Percentiles rank a stretch among this genome's conserved stretches.
These are phyloP conservation scores for Athalia cordata DNA, from an alignment of 2,888 invertebrate species.

Conservation along the genomic window DNA sequence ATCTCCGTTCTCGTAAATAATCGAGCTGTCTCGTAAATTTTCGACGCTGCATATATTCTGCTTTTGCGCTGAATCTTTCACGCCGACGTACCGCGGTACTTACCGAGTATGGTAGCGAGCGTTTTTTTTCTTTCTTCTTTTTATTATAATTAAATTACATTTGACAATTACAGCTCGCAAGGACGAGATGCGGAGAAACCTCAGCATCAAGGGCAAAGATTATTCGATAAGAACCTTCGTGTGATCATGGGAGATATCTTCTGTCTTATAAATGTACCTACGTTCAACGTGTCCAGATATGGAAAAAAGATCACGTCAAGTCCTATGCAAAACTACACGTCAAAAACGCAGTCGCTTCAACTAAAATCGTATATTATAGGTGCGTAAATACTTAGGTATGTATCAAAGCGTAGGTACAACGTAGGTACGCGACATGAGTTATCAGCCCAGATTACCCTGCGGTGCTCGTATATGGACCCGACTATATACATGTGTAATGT, in stretches of 20 bases:
- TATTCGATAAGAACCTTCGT: slow-evolving; percentile 16
- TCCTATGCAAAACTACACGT: too few relatives aligned
- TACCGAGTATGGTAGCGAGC: too few relatives aligned
- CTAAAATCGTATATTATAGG: too few relatives aligned
- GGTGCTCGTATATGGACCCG: slow-evolving; percentile 42
- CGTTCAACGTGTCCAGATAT: too few relatives aligned
- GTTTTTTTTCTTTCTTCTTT: not conserved
- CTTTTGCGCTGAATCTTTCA: not conserved
- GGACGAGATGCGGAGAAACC: slow-evolving; percentile 4
- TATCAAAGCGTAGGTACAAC: not conserved
- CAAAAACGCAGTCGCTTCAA: too few relatives aligned
- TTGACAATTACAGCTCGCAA: slow-evolving; percentile 4
- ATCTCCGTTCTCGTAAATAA: slow-evolving; percentile 30
- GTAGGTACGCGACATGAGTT: slow-evolving; percentile 40
- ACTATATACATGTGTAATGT: slow-evolving; percentile 27
- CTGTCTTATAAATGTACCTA: not conserved
- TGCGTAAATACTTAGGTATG: not conserved
- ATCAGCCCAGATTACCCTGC: slow-evolving; percentile 56
- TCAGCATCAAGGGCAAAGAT: slow-evolving; percentile 18
- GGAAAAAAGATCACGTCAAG: too few relatives aligned
- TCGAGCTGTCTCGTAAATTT: slow-evolving; percentile 37
- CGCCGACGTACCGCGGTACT: not conserved
- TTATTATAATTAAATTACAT: slow-evolving; percentile 32
- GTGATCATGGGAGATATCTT: slow-evolving; percentile 18
- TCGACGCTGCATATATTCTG: not conserved